Percentiles rank a stretch among this genome's conserved stretches.
Evolutionary conservation across 2,888 invertebrate species (phyloP).

Genomic region (Mythimna pallens): DNA sequence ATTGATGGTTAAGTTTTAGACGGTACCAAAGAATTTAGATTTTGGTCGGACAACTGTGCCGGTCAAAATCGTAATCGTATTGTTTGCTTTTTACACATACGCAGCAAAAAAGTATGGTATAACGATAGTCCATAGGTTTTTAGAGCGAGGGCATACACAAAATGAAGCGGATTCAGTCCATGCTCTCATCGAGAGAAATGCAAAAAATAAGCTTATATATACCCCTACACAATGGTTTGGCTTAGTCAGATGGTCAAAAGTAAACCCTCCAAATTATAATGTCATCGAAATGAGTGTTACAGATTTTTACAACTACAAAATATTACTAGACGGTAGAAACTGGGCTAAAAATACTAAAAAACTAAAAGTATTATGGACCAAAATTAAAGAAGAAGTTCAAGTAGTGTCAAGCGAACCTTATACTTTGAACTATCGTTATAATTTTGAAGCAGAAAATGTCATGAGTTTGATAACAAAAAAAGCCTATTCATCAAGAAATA

Average conservation of each 20-base stretch:
- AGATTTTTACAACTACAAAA: constrained; percentile 1
- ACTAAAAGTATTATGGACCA: constrained; percentile 16
- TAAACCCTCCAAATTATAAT: constrained; percentile 9
- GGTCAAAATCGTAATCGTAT: no score
- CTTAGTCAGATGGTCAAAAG: constrained; percentile 13
- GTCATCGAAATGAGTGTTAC: constrained; percentile 9
- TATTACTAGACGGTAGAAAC: constrained; percentile 6
- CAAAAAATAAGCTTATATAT: no score
- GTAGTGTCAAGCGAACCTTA: constrained; percentile 8
- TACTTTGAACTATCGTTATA: neutral
- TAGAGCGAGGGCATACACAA: no score
- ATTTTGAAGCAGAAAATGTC: constrained; percentile 4
- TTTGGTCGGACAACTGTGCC: no score
- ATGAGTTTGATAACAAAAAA: neutral
- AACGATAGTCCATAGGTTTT: no score
- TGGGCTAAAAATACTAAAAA: constrained; percentile 22
- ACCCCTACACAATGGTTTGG: constrained; percentile 7
- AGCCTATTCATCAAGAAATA: neutral
- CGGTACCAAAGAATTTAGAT: no score
- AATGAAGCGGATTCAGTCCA: no score
- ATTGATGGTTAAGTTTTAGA: neutral
- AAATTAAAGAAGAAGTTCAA: constrained; percentile 21
- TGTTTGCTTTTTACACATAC: no score
- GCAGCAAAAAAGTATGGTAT: no score
- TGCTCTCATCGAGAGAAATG: no score